These are phyloP conservation scores for Astropecten irregularis DNA, from an alignment of 53 echinoderm and acorn worm species.

Conservation along the genomic window DNA sequence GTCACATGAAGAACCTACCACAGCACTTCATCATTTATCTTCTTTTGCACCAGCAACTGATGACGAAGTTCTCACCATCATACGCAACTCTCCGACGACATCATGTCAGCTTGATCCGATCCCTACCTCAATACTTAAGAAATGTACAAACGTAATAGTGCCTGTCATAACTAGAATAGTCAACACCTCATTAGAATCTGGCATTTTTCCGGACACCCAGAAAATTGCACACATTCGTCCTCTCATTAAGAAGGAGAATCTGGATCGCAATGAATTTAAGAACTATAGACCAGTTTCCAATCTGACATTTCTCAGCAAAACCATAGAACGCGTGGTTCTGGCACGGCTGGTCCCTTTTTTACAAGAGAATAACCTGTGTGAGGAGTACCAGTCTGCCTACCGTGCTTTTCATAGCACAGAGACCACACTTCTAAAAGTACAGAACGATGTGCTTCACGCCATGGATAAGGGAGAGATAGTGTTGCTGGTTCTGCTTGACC, in stretches of 20 bases:
- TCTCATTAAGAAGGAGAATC: constrained; percentile 5
- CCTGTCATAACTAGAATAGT: constrained; percentile 16
- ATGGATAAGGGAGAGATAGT: no score
- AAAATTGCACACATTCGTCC: constrained; percentile 22
- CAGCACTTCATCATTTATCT: constrained; percentile 3
- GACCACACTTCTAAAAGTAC: background rate
- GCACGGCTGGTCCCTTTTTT: background rate
- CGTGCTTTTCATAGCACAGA: constrained; percentile 3
- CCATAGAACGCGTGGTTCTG: background rate
- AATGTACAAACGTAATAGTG: background rate
- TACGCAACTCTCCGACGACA: constrained; percentile 14
- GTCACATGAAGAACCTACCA: background rate
- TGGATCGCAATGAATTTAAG: constrained; percentile 18
- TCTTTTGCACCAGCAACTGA: constrained; percentile 29
- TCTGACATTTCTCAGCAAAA: background rate
- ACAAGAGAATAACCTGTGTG: background rate
- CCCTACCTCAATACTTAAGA: constrained; percentile 2
- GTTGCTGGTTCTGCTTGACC: no score
- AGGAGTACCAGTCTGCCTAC: background rate
- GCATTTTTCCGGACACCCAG: constrained; percentile 7
- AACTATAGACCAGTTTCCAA: background rate
- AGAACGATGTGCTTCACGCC: no score
- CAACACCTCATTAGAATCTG: background rate
- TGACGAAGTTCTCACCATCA: background rate
- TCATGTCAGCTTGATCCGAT: constrained; percentile 14